Evolutionary conservation across 2,888 invertebrate species (phyloP).

Genomic region (Julus scanicus): DNA sequence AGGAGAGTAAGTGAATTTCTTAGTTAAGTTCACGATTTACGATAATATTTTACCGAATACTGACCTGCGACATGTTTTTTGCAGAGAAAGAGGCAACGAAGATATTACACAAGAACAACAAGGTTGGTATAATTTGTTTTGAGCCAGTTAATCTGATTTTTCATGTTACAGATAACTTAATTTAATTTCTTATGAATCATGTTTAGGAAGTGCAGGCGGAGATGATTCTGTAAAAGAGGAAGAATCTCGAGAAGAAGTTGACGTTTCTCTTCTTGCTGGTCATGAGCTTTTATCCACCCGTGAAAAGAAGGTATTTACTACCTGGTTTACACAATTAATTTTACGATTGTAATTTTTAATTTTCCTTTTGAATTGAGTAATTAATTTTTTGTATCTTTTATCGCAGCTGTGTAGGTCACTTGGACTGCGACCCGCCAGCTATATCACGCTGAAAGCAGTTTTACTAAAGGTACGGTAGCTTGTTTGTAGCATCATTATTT

Average conservation of each 20-base stretch:
- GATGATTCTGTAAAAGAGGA: slow-evolving; percentile 54
- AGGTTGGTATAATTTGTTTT: neutral
- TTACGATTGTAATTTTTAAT: too few species aligned
- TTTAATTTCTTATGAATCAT: neutral
- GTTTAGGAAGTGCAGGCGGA: slow-evolving; percentile 49
- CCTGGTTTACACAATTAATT: too few species aligned
- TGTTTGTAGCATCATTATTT: neutral
- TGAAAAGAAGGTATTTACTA: slow-evolving; percentile 65
- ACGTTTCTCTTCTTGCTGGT: slow-evolving; percentile 63
- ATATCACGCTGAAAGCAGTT: slow-evolving; percentile 88
- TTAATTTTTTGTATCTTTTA: slow-evolving; percentile 57
- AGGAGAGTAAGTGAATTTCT: slow-evolving; percentile 61
- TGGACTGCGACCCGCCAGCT: slow-evolving; percentile 86
- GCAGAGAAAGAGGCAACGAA: slow-evolving; percentile 56
- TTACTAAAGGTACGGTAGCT: slow-evolving; percentile 75
- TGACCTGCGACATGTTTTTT: neutral
- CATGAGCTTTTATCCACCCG: slow-evolving; percentile 66
- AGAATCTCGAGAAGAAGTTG: slow-evolving; percentile 58
- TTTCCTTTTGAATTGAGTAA: too few species aligned
- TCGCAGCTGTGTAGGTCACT: slow-evolving; percentile 79
- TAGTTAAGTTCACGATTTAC: neutral
- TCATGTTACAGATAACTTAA: neutral
- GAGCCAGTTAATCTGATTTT: neutral
- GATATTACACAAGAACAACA: slow-evolving; percentile 56
- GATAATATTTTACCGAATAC: neutral